Base-by-base conservation (phyloP, 2,888 invertebrate species). In the Augochlorella aurata region DNA sequence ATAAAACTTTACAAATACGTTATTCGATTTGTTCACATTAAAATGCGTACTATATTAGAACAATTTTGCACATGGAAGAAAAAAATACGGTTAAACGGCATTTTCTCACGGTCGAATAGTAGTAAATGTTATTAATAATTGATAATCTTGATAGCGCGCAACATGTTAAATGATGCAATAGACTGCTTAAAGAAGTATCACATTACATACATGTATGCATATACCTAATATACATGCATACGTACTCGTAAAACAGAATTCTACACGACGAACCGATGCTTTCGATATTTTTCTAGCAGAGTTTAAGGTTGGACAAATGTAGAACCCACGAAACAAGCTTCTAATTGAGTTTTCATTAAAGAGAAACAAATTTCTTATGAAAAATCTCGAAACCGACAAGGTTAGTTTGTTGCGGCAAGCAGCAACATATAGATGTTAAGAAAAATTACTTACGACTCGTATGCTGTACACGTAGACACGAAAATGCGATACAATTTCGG, bases 381-480 rank as follows among this genome's bases (percentile, higher is more conserved):
- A 16, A 61, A 21, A 16, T 52, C 18, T 44, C 3, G 2, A n/a
- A 8, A 29, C 0, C 21, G 24, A 52, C 8, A 63, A 82, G 80
- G 81, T 82, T 80, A 80, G 68, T 54, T 75, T 75, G 2, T 54
- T 18, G 44, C 24, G 21, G 18, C 14, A 54, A 50, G 8, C 12
- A 50, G 0, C n/a, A 61, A 21, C 18, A 24, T 1, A 16, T 50
- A 21, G 54, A 49, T 2, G 38, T 49, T 21, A 38, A 16, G 45
- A 14, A 49, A 14, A 47, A 65, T 29, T n/a, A 82, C 85, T 85
- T 78, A 85, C 85, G 12, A 65, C 45, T 72, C 29, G 24, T 58
- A 52, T 65, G n/a, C 24, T 61, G 10, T 44, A 47, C n/a, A 58
- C 29, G 58, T n/a, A 38, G 47, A 71, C 70, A 29, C 12, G 49